Conservation (phyloP, 2,888 invertebrate species). For the Aricia artaxerxes region DNA sequence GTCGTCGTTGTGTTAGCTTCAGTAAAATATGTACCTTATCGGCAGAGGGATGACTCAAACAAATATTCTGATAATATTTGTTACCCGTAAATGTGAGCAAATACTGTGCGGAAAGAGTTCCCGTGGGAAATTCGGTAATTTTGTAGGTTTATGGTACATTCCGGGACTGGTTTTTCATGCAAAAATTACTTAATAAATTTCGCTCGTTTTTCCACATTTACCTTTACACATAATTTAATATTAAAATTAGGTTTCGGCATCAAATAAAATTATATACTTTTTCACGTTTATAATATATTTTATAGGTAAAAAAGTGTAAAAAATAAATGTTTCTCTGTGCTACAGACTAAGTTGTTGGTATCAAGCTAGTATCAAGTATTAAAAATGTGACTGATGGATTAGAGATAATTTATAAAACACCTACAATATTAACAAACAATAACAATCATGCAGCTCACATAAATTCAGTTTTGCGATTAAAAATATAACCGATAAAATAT, state of each 20-base stretch:
- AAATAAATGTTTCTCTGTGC: no score
- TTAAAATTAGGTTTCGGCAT: neutral
- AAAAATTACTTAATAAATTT: constrained; percentile 15
- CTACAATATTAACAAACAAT: no score
- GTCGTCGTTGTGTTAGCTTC: neutral
- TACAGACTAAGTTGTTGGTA: no score
- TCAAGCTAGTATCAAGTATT: no score
- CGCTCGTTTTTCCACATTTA: neutral
- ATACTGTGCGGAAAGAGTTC: constrained; percentile 15
- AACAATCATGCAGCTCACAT: neutral
- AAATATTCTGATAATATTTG: constrained; percentile 28
- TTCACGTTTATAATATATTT: neutral
- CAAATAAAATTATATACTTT: neutral
- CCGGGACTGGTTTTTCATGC: constrained; percentile 16
- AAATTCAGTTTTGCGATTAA: neutral
- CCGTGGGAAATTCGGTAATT: constrained; percentile 29
- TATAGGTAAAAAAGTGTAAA: neutral
- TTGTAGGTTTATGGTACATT: constrained; percentile 24
- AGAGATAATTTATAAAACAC: no score
- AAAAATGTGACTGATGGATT: no score
- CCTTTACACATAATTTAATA: constrained; percentile 11
- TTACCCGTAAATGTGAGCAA: constrained; percentile 17
- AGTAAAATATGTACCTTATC: constrained; percentile 17
- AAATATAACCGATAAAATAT: neutral
- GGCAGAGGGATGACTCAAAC: neutral